Percentiles rank a stretch among this genome's conserved stretches.
These are phyloP conservation scores for Hippocampus guttulatus DNA, from an alignment of 2,113 vertebrate genomes.

Conservation along the genomic window DNA sequence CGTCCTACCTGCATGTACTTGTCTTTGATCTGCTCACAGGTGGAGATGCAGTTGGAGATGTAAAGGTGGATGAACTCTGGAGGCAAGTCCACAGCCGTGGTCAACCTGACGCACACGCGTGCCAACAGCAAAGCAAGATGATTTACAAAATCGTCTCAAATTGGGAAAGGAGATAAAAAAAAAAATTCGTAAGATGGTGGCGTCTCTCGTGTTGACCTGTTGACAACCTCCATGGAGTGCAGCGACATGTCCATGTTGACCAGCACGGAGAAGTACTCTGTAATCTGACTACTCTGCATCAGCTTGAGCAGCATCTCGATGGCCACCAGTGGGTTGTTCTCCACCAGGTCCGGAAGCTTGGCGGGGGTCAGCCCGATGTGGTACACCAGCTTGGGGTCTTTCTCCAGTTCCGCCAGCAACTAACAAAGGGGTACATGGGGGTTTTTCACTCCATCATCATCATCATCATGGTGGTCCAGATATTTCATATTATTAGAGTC, in stretches of 20 bases:
- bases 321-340: constrained; percentile 97
- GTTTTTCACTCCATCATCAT: neutral
- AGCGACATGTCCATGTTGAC: constrained; percentile 99
- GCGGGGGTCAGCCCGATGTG: constrained; percentile 93
- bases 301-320: constrained; percentile 98
- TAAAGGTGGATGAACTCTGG: constrained; percentile 99
- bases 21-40: constrained; percentile 99
- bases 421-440: constrained; percentile 41
- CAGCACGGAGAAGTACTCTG: constrained; percentile 95
- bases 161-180: no score
- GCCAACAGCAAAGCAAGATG: no score
- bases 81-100: constrained; percentile 95
- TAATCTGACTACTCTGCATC: constrained; percentile 99
- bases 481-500: neutral
- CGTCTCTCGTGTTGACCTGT: constrained; percentile 74
- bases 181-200: no score
- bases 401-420: constrained; percentile 94
- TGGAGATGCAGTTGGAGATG: constrained; percentile 99
- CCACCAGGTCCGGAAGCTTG: constrained; percentile 94
- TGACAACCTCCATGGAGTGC: constrained; percentile 99
- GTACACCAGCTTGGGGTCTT: constrained; percentile 95
- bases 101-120: constrained; percentile 73
- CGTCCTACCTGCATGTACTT: constrained; percentile 95
- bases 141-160: neutral
- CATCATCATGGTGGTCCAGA: no score